Evolutionary conservation across 2,888 invertebrate genomes (phyloP).

Genomic region (Arrhopalites spinosus): DNA sequence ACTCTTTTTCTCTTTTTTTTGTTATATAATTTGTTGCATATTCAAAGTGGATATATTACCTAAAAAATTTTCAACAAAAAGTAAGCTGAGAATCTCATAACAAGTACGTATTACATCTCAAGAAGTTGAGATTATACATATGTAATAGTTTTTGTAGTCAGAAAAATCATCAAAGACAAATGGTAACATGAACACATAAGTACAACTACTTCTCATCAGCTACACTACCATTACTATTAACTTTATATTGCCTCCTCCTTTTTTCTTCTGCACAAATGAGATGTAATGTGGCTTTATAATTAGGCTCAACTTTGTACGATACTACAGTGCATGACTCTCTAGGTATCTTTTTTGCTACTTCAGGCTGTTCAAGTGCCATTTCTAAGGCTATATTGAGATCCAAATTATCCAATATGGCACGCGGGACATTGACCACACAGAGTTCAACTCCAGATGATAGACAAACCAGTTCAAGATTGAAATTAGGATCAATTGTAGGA

Average conservation of each 20-base stretch:
- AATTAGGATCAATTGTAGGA: slow-evolving; percentile 75
- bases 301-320: slow-evolving; percentile 60
- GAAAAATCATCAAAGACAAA: too few species aligned
- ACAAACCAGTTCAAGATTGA: slow-evolving; percentile 64
- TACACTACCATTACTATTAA: not conserved
- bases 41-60: too few species aligned
- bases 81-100: too few species aligned
- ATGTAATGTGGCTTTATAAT: slow-evolving; percentile 61
- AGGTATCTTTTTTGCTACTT: slow-evolving; percentile 37
- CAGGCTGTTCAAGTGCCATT: slow-evolving; percentile 61
- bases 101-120: too few species aligned
- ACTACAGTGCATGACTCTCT: slow-evolving; percentile 40
- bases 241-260: slow-evolving; percentile 2
- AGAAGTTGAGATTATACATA: too few species aligned
- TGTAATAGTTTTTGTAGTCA: too few species aligned
- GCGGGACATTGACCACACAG: slow-evolving; percentile 63
- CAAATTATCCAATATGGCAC: slow-evolving; percentile 63
- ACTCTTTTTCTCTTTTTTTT: too few species aligned
- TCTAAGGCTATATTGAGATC: slow-evolving; percentile 64
- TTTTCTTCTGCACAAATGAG: slow-evolving; percentile 34
- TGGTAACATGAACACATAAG: too few species aligned
- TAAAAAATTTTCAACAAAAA: too few species aligned
- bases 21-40: too few species aligned
- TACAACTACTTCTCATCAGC: not conserved
- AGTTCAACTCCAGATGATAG: slow-evolving; percentile 65